Conservation (phyloP, 2,888 invertebrate species). For the Nasonovia ribisnigri region DNA sequence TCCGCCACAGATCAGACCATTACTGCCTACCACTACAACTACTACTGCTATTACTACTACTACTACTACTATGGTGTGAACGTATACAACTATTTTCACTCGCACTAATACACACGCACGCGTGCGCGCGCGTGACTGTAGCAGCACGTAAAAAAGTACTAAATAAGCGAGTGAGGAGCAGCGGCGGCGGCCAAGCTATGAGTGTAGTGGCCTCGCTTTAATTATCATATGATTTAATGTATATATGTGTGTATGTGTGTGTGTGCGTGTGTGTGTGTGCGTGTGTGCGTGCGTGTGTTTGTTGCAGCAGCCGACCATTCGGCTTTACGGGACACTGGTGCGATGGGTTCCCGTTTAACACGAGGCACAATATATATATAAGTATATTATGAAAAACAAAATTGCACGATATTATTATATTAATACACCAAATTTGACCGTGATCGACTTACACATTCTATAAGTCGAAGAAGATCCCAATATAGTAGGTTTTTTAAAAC, state of each 20-base stretch:
- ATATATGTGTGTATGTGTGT: neutral
- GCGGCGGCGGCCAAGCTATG: slow-evolving; percentile 1
- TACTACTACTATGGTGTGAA: slow-evolving; percentile 28
- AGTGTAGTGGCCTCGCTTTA: slow-evolving; percentile 60
- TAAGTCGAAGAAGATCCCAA: neutral
- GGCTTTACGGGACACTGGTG: slow-evolving; percentile 41
- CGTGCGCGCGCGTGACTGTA: slow-evolving; percentile 21
- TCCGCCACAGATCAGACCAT: neutral
- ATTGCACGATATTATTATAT: neutral
- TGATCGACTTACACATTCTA: neutral
- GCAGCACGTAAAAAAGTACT: slow-evolving; percentile 43
- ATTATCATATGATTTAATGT: slow-evolving; percentile 60
- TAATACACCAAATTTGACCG: neutral
- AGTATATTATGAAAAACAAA: neutral
- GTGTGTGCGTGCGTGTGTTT: neutral
- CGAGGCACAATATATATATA: neutral
- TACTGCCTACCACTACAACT: neutral
- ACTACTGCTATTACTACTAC: neutral
- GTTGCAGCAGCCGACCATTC: slow-evolving; percentile 22
- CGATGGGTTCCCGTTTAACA: neutral
- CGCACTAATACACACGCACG: neutral
- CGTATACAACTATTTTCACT: slow-evolving; percentile 51
- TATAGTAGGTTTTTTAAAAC: neutral
- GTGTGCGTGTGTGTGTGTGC: neutral
- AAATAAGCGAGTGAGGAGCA: slow-evolving; percentile 42